Conservation (phyloP, 2,113 vertebrate species). For the Numida meleagris region DNA sequence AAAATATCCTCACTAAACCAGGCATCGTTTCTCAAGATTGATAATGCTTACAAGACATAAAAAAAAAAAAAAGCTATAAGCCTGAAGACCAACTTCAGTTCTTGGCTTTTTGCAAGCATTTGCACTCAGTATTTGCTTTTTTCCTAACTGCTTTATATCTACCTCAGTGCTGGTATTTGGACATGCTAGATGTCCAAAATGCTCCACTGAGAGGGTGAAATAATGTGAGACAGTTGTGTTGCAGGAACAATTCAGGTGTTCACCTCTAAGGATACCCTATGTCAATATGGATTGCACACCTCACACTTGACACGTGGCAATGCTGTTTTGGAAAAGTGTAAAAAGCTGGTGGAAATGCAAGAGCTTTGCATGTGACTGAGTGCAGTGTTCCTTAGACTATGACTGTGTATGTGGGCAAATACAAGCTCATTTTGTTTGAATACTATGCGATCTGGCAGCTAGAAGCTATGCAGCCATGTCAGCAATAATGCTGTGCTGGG, state of each 20-base stretch:
- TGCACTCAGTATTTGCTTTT: background rate
- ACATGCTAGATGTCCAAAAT: background rate
- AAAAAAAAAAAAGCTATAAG: background rate
- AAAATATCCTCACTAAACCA: background rate
- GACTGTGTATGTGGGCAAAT: background rate
- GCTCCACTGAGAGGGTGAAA: background rate
- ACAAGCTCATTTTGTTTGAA: background rate
- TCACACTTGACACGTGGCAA: background rate
- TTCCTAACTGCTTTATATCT: background rate
- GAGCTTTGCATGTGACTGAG: background rate
- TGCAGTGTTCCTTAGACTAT: background rate
- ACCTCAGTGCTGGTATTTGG: background rate
- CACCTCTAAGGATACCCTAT: background rate
- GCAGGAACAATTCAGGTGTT: background rate
- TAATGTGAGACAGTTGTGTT: background rate
- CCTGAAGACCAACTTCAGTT: background rate
- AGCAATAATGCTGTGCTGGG: background rate
- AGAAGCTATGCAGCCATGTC: rapidly evolving
- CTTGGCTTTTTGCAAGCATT: background rate
- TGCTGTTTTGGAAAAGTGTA: background rate
- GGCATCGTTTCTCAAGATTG: background rate
- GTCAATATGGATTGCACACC: background rate
- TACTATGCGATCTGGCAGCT: background rate
- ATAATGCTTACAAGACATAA: background rate
- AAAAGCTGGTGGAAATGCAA: background rate